Conservation (phyloP, 2,888 invertebrate genomes). For the Apotomis capreana region DNA sequence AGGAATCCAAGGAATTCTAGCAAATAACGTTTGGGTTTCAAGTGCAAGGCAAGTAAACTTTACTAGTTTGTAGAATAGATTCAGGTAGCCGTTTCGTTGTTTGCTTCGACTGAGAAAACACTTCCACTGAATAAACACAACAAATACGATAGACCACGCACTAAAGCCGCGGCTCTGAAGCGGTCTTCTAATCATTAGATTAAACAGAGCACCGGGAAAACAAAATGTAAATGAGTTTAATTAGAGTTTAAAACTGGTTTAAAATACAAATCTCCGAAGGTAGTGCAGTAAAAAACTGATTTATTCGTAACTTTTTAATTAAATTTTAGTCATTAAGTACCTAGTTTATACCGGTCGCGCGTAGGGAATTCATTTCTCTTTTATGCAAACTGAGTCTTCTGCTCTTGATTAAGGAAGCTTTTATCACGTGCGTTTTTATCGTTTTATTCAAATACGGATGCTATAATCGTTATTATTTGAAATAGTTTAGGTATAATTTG, state of each 20-base stretch:
- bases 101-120: slow-evolving; percentile 57
- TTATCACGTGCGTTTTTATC: not conserved
- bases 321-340: slow-evolving; percentile 25
- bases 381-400: slow-evolving; percentile 39
- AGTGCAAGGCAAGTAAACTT: slow-evolving; percentile 19
- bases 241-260: slow-evolving; percentile 43
- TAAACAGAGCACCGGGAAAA: slow-evolving; percentile 49
- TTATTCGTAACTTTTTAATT: slow-evolving; percentile 23
- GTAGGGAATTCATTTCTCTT: slow-evolving; percentile 15
- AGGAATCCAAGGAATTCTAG: slow-evolving; percentile 22
- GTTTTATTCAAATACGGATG: not conserved
- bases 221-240: slow-evolving; percentile 51
- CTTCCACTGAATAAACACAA: slow-evolving; percentile 58
- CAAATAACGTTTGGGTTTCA: slow-evolving; percentile 20
- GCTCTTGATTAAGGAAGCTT: slow-evolving; percentile 22
- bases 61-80: slow-evolving; percentile 43
- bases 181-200: slow-evolving; percentile 51
- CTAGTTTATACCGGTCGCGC: slow-evolving; percentile 13
- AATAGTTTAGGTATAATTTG: not conserved
- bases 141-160: slow-evolving; percentile 46
- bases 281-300: slow-evolving; percentile 23
- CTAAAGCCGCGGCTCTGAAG: slow-evolving; percentile 37
- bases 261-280: slow-evolving; percentile 25
- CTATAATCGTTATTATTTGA: not conserved
- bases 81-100: slow-evolving; percentile 56